A percentile compares a stretch with the other conserved stretches of the same genome.
These are phyloP conservation scores for Aproaerema taeniolella DNA, from an alignment of 2,888 invertebrate genomes.

Conservation along the genomic window DNA sequence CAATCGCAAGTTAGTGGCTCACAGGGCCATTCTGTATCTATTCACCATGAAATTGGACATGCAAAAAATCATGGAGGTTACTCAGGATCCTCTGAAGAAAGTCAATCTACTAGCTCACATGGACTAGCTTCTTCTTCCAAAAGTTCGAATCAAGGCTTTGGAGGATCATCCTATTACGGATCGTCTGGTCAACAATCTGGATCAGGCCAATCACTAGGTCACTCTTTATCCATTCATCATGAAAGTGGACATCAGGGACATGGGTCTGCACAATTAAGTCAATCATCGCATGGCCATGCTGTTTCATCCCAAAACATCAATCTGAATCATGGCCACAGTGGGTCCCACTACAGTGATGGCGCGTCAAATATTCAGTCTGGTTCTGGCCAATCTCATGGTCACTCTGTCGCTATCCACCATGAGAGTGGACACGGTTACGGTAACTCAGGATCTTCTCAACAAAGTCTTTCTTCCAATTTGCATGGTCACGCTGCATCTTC, in stretches of 20 bases:
- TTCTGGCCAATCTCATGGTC: slow-evolving; percentile 6
- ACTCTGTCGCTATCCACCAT: slow-evolving; percentile 5
- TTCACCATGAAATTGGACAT: slow-evolving; percentile 1
- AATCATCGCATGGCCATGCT: background rate
- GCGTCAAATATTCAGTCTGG: slow-evolving; percentile 1
- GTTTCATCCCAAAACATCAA: background rate
- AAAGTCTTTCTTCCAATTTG: too few species aligned
- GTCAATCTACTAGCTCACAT: background rate
- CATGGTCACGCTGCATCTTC: background rate
- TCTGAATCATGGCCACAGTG: background rate
- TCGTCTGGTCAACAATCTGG: slow-evolving; percentile 20
- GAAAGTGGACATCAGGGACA: slow-evolving; percentile 22
- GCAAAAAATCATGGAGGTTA: background rate
- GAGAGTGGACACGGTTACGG: slow-evolving; percentile 1
- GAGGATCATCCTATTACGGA: background rate
- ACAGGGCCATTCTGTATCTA: slow-evolving; percentile 1
- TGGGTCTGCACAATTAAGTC: background rate
- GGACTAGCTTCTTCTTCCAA: slow-evolving; percentile 39
- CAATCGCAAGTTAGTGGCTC: background rate
- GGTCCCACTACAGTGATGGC: background rate
- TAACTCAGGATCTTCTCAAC: background rate
- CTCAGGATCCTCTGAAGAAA: background rate
- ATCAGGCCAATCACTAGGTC: slow-evolving; percentile 20
- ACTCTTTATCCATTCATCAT: slow-evolving; percentile 2
- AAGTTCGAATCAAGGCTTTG: slow-evolving; percentile 26